A percentile compares a stretch with the other conserved stretches of the same genome.
phyloP scores from a whole-genome alignment of 1,140 invertebrate species.

The Drosophila insularis region DNA sequence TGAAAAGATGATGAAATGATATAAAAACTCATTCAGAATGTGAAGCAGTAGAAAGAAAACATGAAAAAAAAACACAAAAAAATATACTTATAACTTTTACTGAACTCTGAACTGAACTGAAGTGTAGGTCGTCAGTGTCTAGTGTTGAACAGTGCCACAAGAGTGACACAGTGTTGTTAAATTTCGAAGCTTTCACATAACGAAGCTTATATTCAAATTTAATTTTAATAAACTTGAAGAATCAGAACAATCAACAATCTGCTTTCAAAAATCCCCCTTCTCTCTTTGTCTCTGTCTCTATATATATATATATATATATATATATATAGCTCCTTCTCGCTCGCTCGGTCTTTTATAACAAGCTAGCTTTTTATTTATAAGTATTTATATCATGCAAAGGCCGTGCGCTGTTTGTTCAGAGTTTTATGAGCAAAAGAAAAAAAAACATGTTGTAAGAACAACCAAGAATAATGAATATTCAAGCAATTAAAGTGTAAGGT shows the following conservation, averaged over 20 bases:
- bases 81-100: slow-evolving; percentile 12
- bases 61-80: slow-evolving; percentile 50
- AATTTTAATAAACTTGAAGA: too few relatives aligned
- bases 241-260: too few relatives aligned
- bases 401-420: slow-evolving; percentile 77
- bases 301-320: slow-evolving; percentile 4
- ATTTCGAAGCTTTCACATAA: slow-evolving; percentile 17
- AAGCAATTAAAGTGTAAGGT: slow-evolving; percentile 57
- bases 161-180: slow-evolving; percentile 21
- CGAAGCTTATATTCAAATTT: too few relatives aligned
- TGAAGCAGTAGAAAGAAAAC: slow-evolving; percentile 46
- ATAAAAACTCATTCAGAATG: slow-evolving; percentile 76
- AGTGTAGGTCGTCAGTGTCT: neutral
- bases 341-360: neutral
- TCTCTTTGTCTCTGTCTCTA: slow-evolving; percentile 20
- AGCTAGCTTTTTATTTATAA: neutral
- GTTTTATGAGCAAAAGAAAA: slow-evolving; percentile 61
- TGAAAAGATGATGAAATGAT: neutral
- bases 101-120: slow-evolving; percentile 10
- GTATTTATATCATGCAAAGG: slow-evolving; percentile 49
- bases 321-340: slow-evolving; percentile 1
- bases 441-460: slow-evolving; percentile 32
- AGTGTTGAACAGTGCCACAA: slow-evolving; percentile 24
- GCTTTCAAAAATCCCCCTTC: slow-evolving; percentile 29
- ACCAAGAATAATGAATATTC: slow-evolving; percentile 48